A percentile compares a stretch with the other conserved stretches of the same genome.
phyloP scores from a whole-genome alignment of 2,113 vertebrate species.

The Malaclemys terrapin region DNA sequence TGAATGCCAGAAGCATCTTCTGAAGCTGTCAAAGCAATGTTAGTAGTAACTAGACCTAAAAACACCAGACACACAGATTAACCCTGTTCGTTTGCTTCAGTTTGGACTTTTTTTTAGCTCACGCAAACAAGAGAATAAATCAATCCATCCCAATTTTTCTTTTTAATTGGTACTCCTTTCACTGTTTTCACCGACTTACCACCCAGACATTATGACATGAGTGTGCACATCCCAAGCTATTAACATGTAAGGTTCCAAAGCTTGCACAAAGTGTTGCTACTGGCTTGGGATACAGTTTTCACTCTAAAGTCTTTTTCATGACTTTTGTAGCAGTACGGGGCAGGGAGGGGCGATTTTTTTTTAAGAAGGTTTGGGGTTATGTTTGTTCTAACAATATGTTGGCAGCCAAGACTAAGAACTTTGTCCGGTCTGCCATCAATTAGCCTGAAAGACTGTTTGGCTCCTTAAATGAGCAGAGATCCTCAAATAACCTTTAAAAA shows the following conservation, averaged over 20 bases:
- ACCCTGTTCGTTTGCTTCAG: background rate
- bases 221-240: background rate
- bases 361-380: background rate
- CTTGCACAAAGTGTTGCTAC: background rate
- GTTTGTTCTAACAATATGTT: background rate
- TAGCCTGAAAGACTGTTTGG: background rate
- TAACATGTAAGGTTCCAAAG: background rate
- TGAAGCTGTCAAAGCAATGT: background rate
- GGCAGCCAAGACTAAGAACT: background rate
- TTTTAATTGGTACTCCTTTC: background rate
- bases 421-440: background rate
- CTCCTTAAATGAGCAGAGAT: background rate
- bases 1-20: background rate
- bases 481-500: background rate
- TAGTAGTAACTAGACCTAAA: background rate
- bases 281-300: background rate
- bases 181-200: background rate
- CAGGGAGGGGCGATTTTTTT: too few species aligned
- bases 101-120: background rate
- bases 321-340: background rate
- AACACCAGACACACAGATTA: background rate
- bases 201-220: background rate
- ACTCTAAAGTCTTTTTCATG: background rate
- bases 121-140: background rate
- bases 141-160: background rate